Evolutionary conservation across 2,113 vertebrate genomes (phyloP), one percentile per base, ranked within the genome.

Genomic region (Osmerus eperlanus): DNA sequence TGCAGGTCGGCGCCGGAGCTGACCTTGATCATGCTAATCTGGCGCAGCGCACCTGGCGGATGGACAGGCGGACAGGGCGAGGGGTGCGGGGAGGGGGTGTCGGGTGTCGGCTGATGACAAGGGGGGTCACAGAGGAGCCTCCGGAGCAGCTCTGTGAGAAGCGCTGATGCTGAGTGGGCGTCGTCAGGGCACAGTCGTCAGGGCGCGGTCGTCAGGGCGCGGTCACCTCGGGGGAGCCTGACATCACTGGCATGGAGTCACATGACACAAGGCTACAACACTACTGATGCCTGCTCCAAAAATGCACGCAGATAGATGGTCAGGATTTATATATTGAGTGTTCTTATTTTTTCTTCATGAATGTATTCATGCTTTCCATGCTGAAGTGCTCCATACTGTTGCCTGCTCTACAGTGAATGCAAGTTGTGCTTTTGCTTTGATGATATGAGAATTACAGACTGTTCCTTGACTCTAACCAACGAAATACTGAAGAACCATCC

Each of bases 11-110:
- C 52, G 71, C 75, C 64, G 81, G 72, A 73, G 29, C 65, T 77
- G 88, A 89, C 91, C 90, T 91, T 89, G 85, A 84, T 83, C 74
- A 78, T 75, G 77, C 74, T 84, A 85, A 86, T 90, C 84, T 86
- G 79, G 85, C 69, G 75, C 81, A 21, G 32, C 11, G 74, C 79
- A 87, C 86, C 81, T 85, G 83, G 77, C 70, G 83, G 81, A 83
- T 63, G 72, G 63, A 76, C 79, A 75, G 68, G 79, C 65, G 71
- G 59, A 76, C 80, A 74, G 41, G 74, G 75, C 72, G 4, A 72
- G 2, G 36, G 72, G 80, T 67, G 58, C 36, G 67, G 11, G 64
- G 66, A 68, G 82, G 74, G 52, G 70, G 82, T 75, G 75, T 85
- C 81, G 74, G 73, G 75, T 79, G 81, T 84, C 79, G 41, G 77